Evolutionary conservation across 2,888 invertebrate genomes (phyloP).

Genomic region (Hoplodrina blanda): DNA sequence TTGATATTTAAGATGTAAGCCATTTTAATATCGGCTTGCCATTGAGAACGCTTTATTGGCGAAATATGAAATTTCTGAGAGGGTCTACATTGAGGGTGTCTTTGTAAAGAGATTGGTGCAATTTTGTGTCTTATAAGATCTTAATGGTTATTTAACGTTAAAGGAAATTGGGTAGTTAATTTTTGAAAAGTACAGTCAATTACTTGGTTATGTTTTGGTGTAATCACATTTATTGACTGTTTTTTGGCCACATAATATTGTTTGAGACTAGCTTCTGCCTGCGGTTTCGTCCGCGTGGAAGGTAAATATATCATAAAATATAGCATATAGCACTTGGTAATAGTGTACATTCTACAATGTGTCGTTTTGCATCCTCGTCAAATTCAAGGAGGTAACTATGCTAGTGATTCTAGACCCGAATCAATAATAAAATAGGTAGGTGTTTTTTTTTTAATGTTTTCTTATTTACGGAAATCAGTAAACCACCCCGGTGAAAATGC

Average conservation of each 20-base stretch:
- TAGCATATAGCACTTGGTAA: too few relatives aligned
- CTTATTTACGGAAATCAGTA: too few relatives aligned
- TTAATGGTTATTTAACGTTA: conserved; percentile 42
- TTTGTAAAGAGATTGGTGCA: conserved; percentile 58
- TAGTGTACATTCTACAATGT: too few relatives aligned
- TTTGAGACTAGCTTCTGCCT: too few relatives aligned
- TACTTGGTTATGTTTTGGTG: conserved; percentile 4
- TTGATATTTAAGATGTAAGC: conserved; percentile 69
- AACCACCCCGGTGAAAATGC: too few relatives aligned
- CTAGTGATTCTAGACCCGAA: too few relatives aligned
- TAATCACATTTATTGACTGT: neutral
- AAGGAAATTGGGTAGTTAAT: conserved; percentile 15
- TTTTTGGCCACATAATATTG: neutral
- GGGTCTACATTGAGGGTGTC: conserved; percentile 52
- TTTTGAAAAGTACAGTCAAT: conserved; percentile 7
- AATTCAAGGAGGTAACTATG: too few relatives aligned
- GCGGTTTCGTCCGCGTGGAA: too few relatives aligned
- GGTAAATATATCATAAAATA: too few relatives aligned
- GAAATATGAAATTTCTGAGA: conserved; percentile 72
- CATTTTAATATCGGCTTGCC: conserved; percentile 75
- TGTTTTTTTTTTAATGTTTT: too few relatives aligned
- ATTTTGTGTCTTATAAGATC: conserved; percentile 57
- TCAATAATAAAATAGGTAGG: too few relatives aligned
- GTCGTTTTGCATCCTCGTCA: too few relatives aligned
- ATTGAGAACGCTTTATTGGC: conserved; percentile 67